Base-by-base conservation (phyloP, 2,888 invertebrate genomes). In the Folsomia manolachei region DNA sequence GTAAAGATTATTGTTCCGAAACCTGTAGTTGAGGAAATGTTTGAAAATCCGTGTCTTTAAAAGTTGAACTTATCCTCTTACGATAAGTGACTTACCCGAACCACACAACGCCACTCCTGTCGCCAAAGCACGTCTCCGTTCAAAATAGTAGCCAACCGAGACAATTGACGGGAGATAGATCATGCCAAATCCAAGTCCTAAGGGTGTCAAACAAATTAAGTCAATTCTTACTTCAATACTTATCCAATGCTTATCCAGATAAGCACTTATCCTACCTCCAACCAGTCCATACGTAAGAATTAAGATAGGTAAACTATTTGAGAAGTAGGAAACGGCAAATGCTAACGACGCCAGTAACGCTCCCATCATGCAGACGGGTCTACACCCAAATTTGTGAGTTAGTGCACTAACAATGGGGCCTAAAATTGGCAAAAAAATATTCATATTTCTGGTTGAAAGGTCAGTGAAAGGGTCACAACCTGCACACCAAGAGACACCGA, bases 101-200 rank as follows among this genome's bases (percentile, higher is more conserved):
- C 97, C 97, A 83, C 97, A 97, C 0, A 97, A 96, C 0, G 97
- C 97, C 72, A 94, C 93, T 71, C 75, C 75, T 1, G 75, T 75
- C 64, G 97, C 97, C 77, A 97, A 86, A 18, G 97, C 95, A 75
- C 97, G 88, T 82, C 94, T 93, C 63, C 95, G 93, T 86, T 97
- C 97, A 86, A 98, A 98, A 86, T 97, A 97, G 85, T 96, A 96
- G 7, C 96, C 95, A 26, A 97, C 97, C 69, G 94, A 94, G 14
- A 97, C 97, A 53, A 98, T 97, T 1, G 97, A 97, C 0, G 97
- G 97, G 63, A 98, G 88, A 85, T 95, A 96, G 82, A 95, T 94
- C 86, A 95, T 89, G 77, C 95, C 95, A 83, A 95, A 94, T 24
- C 95, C 95, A 81, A 95, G 89, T 78, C 95, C 94, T 93, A n/a